Conservation (phyloP, 2,113 vertebrate species). For the Nothoprocta perdicaria region DNA sequence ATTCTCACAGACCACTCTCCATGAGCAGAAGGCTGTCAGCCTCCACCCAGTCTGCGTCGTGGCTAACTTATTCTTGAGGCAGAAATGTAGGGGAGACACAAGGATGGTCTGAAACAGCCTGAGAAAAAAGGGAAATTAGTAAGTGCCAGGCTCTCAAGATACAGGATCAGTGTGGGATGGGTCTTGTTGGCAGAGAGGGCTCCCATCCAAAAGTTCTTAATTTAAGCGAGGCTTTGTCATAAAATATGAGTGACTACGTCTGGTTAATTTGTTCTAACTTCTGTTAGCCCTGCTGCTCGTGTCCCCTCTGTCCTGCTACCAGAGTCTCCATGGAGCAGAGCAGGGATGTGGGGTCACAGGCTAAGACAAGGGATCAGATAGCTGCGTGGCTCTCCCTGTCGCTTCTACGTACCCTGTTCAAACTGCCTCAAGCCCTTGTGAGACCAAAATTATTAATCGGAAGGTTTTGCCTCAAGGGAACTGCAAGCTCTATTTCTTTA, state of each 20-base stretch:
- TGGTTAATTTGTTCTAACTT: conserved; percentile 31
- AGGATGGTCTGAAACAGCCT: background rate
- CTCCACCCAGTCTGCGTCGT: too few species aligned
- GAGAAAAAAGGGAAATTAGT: background rate
- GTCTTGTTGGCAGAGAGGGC: background rate
- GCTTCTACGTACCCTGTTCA: background rate
- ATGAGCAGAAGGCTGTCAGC: background rate
- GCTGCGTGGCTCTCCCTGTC: background rate
- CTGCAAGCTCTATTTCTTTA: conserved; percentile 76
- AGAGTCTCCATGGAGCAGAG: background rate
- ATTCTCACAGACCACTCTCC: background rate
- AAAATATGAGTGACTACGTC: conserved; percentile 43
- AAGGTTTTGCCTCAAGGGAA: conserved; percentile 72
- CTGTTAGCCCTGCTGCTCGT: background rate
- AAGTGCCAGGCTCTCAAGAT: background rate
- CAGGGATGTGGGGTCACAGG: background rate
- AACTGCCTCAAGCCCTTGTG: background rate
- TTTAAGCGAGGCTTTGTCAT: conserved; percentile 46
- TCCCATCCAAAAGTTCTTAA: background rate
- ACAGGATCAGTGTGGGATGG: background rate
- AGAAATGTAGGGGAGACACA: background rate
- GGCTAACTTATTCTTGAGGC: background rate
- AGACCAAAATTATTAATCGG: conserved; percentile 53
- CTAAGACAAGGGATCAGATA: background rate
- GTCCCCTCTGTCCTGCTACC: background rate